phyloP scores from a whole-genome alignment of 2,113 vertebrate species.

The Phycodurus eques region DNA sequence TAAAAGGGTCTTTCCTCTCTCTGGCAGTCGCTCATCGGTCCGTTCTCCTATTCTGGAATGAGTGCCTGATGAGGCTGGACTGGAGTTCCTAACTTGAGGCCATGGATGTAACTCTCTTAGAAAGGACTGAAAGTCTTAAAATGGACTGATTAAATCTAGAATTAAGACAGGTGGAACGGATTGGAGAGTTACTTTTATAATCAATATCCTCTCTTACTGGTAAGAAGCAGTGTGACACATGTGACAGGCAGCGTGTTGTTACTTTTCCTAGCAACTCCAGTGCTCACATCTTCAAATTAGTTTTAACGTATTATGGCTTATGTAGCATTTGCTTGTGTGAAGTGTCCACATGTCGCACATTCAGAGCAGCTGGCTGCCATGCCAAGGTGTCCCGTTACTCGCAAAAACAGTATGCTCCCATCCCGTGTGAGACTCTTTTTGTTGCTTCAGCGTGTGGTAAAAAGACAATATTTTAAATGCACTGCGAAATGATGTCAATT shows the following conservation, averaged over 20 bases:
- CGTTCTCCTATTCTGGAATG: constrained; percentile 22
- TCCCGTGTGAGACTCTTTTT: constrained; percentile 1
- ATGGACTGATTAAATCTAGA: background rate
- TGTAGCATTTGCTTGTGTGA: background rate
- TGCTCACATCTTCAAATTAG: background rate
- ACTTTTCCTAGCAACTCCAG: background rate
- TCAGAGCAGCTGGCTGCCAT: constrained; percentile 31
- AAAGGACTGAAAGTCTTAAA: background rate
- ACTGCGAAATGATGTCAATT: background rate
- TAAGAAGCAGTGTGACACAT: background rate
- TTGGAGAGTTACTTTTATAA: background rate
- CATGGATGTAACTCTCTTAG: background rate
- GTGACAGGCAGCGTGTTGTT: background rate
- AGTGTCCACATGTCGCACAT: constrained; percentile 5
- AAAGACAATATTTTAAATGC: background rate
- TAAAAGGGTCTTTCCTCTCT: constrained; percentile 36
- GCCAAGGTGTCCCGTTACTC: constrained; percentile 39
- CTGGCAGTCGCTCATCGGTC: constrained; percentile 1
- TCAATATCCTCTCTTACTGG: background rate
- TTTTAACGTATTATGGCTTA: background rate
- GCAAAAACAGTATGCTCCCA: constrained; percentile 27
- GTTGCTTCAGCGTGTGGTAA: background rate
- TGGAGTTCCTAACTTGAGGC: constrained; percentile 7
- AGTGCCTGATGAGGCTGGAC: constrained; percentile 25
- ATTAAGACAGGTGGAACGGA: background rate